phyloP scores from a whole-genome alignment of 2,113 vertebrate species.

The Oxygymnocypris stewartii region DNA sequence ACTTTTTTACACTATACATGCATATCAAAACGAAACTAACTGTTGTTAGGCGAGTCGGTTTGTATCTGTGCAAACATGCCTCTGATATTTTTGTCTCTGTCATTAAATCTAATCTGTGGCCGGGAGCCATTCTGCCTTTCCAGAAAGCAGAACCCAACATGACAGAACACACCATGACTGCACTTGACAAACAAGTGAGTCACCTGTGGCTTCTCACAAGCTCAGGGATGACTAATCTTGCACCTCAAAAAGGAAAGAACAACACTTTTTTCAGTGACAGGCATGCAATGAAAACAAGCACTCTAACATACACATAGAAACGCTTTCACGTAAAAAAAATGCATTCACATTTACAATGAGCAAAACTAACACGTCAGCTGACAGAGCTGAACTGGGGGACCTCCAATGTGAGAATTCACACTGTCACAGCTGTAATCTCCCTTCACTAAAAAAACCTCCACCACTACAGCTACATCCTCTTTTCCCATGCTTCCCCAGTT shows the following conservation, averaged over 20 bases:
- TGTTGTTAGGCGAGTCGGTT: constrained; percentile 22
- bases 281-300: constrained; percentile 5
- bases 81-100: constrained; percentile 45
- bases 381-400: not conserved
- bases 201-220: constrained; percentile 73
- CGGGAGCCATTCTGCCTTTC: constrained; percentile 45
- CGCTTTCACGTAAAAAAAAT: not conserved
- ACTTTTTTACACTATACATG: too few species aligned
- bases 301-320: not conserved
- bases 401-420: constrained; percentile 18
- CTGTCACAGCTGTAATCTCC: constrained; percentile 41
- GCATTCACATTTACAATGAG: not conserved
- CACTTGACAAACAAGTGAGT: constrained; percentile 76
- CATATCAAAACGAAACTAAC: constrained; percentile 19
- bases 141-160: constrained; percentile 49
- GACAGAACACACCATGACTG: constrained; percentile 47
- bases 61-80: constrained; percentile 46
- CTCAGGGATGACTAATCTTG: constrained; percentile 69
- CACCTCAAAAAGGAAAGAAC: constrained; percentile 26
- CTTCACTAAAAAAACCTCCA: not conserved
- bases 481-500: constrained; percentile 73
- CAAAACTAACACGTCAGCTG: constrained; percentile 12
- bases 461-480: constrained; percentile 65
- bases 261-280: constrained; percentile 18
- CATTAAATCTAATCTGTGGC: constrained; percentile 46